These are phyloP conservation scores for Aurelia aurita complex sp. Pacific DNA, from an alignment of 30 jellyfish, hydroid and myxozoan species.

Conservation along the genomic window DNA sequence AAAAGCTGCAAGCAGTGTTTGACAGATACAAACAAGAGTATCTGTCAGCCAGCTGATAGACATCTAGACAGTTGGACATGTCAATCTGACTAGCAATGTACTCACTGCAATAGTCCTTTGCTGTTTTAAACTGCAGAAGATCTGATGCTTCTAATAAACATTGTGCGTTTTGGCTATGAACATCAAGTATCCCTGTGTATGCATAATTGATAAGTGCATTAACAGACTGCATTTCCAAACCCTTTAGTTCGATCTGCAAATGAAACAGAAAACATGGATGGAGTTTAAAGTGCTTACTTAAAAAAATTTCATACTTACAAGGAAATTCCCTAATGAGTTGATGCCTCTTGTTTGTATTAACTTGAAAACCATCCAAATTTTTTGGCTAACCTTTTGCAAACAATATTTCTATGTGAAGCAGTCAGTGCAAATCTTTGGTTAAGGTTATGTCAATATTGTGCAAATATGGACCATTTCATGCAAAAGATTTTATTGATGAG, in stretches of 20 bases:
- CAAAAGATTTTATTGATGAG: no score
- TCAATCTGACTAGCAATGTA: slow-evolving; percentile 62
- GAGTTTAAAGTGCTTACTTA: no score
- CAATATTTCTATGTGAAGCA: no score
- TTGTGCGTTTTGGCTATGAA: slow-evolving; percentile 71
- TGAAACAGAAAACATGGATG: neutral
- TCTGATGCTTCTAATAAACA: slow-evolving; percentile 82
- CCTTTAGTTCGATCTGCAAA: slow-evolving; percentile 75
- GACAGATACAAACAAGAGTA: slow-evolving; percentile 37
- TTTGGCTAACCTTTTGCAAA: no score
- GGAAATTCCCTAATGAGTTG: no score
- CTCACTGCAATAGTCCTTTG: slow-evolving; percentile 60
- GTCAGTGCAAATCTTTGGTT: no score
- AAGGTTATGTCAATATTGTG: no score
- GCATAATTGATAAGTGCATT: slow-evolving; percentile 61
- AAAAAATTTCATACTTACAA: no score
- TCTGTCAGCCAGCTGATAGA: slow-evolving; percentile 73
- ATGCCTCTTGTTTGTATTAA: no score
- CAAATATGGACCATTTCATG: no score
- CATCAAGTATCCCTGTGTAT: slow-evolving; percentile 68
- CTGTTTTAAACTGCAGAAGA: slow-evolving; percentile 77
- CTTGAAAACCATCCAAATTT: no score
- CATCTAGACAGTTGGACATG: slow-evolving; percentile 67
- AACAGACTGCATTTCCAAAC: slow-evolving; percentile 61
- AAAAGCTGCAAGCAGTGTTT: slow-evolving; percentile 22